Conservation (phyloP, 1,140 invertebrate genomes). For the Thalassaphorura encarpata region DNA sequence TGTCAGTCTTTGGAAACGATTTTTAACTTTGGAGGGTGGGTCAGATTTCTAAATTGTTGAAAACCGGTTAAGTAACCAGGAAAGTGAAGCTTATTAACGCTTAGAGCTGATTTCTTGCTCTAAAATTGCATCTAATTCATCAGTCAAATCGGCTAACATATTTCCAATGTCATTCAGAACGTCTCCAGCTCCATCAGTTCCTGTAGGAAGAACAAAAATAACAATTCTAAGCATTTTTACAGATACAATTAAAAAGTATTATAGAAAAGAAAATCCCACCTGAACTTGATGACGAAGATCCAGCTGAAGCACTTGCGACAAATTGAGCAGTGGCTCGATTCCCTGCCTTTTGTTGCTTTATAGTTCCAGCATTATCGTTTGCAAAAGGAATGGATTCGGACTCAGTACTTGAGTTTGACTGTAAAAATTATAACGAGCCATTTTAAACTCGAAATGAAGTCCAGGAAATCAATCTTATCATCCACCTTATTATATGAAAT, state of each 20-base stretch:
- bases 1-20: not conserved
- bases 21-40: not conserved
- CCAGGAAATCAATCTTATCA: too few relatives aligned
- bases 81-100: constrained; percentile 2
- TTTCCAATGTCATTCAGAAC: constrained; percentile 94
- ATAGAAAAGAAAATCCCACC: not conserved
- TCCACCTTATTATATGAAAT: not conserved
- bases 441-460: constrained; percentile 4
- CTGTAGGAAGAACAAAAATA: not conserved
- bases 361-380: constrained; percentile 96
- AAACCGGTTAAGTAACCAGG: too few relatives aligned
- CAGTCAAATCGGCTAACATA: constrained; percentile 87
- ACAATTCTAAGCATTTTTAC: not conserved
- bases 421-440: constrained; percentile 37
- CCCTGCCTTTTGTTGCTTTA: constrained; percentile 58
- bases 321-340: constrained; percentile 9
- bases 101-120: constrained; percentile 59
- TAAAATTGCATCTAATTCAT: constrained; percentile 87
- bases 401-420: constrained; percentile 91
- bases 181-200: constrained; percentile 59
- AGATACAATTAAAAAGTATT: not conserved
- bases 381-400: constrained; percentile 96
- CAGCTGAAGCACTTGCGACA: not conserved
- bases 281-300: constrained; percentile 3
- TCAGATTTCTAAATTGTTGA: too few relatives aligned